Evolutionary conservation across 2,888 invertebrate species (phyloP).

Genomic region (Aphelenchoides bicaudatus): DNA sequence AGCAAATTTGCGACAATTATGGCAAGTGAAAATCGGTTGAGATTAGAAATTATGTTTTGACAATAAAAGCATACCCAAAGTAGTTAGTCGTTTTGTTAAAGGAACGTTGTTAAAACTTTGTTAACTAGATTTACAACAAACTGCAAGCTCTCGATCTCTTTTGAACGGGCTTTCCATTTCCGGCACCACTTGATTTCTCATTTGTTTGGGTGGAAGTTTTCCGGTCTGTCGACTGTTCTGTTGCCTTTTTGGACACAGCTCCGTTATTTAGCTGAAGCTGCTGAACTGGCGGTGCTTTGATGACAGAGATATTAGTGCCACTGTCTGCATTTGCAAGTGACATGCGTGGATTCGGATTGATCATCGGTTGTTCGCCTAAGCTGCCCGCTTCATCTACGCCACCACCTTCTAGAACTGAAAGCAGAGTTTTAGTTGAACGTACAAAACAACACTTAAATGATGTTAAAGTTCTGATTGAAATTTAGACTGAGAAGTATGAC

Average conservation of each 20-base stretch:
- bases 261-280: not conserved
- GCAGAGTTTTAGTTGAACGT: not conserved
- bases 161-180: not conserved
- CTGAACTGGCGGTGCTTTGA: conserved; percentile 9
- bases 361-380: not conserved
- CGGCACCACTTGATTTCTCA: not conserved
- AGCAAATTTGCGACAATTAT: too few relatives aligned
- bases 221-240: too few relatives aligned
- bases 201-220: too few relatives aligned
- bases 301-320: not conserved
- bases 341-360: not conserved
- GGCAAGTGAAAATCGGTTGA: too few relatives aligned
- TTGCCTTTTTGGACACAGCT: too few relatives aligned
- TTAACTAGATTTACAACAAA: conserved; percentile 1
- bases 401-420: conserved; percentile 1
- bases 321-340: conserved; percentile 7
- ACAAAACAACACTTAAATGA: too few relatives aligned
- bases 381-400: not conserved
- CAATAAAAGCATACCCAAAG: too few relatives aligned
- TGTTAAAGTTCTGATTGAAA: too few relatives aligned
- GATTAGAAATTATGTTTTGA: too few relatives aligned
- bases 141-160: conserved; percentile 2
- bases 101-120: not conserved
- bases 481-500: too few relatives aligned
- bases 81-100: too few relatives aligned